These are phyloP conservation scores for Lydus trimaculatus DNA, from an alignment of 2,888 invertebrate genomes.

Conservation along the genomic window DNA sequence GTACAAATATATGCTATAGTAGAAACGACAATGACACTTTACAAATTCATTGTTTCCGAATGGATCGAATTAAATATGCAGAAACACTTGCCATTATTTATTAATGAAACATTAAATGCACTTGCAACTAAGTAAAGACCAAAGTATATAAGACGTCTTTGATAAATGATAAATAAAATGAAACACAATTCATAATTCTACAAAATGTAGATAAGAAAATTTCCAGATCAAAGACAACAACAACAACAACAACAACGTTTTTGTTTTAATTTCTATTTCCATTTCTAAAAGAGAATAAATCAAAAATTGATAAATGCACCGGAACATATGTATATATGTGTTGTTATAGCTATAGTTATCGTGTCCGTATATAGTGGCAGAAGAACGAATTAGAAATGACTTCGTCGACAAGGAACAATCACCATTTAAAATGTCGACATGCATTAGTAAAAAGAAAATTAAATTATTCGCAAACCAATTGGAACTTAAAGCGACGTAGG, in stretches of 20 bases:
- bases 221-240: constrained; percentile 45
- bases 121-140: constrained; percentile 21
- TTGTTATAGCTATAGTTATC: too few relatives aligned
- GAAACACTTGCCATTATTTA: constrained; percentile 11
- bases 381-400: constrained; percentile 49
- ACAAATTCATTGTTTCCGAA: constrained; percentile 7
- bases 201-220: constrained; percentile 39
- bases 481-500: constrained; percentile 49
- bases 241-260: constrained; percentile 37
- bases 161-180: constrained; percentile 43
- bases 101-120: constrained; percentile 25
- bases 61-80: constrained; percentile 9
- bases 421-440: constrained; percentile 53
- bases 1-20: neutral
- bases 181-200: constrained; percentile 30
- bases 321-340: constrained; percentile 35
- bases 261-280: constrained; percentile 47
- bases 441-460: constrained; percentile 49
- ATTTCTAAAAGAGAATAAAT: constrained; percentile 36
- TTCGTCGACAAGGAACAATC: constrained; percentile 45
- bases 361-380: neutral
- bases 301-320: constrained; percentile 46
- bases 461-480: constrained; percentile 54
- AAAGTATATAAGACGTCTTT: constrained; percentile 24
- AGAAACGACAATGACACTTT: neutral